phyloP scores from a whole-genome alignment of 2,797 vertebrate genomes.

The Avahi laniger region DNA sequence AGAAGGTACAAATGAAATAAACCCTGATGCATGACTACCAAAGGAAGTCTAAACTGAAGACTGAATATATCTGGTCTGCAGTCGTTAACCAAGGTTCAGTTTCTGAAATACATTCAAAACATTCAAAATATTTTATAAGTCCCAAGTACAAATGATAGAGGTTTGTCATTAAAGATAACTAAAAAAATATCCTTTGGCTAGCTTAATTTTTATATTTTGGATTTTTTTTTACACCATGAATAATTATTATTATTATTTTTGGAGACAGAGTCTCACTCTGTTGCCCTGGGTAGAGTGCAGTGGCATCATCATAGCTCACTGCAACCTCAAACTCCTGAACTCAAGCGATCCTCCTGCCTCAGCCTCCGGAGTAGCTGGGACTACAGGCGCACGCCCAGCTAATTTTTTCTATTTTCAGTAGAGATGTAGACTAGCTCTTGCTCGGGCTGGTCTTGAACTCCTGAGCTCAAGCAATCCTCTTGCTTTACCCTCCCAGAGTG shows the following conservation, averaged over 20 bases:
- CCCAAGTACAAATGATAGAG: neutral
- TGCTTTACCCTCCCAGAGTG: too few relatives aligned
- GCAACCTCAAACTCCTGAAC: too few relatives aligned
- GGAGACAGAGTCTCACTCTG: too few relatives aligned
- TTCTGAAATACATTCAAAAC: slow-evolving; percentile 59
- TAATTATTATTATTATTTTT: slow-evolving; percentile 16
- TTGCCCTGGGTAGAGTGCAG: too few relatives aligned
- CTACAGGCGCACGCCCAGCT: too few relatives aligned
- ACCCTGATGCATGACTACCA: neutral
- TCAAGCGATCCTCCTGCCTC: too few relatives aligned
- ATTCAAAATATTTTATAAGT: slow-evolving; percentile 8
- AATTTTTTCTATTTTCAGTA: too few relatives aligned
- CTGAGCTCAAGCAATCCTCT: too few relatives aligned
- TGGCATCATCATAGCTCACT: too few relatives aligned
- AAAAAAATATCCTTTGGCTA: slow-evolving; percentile 2
- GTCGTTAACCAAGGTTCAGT: slow-evolving; percentile 2
- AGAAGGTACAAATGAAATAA: slow-evolving; percentile 54
- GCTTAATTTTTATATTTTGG: neutral
- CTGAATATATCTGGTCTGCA: slow-evolving; percentile 29
- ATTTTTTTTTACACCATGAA: slow-evolving; percentile 42
- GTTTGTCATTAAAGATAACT: slow-evolving; percentile 14
- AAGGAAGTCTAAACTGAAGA: slow-evolving; percentile 22
- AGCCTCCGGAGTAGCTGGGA: too few relatives aligned
- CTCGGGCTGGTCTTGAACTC: too few relatives aligned
- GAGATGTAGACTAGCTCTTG: too few relatives aligned